phyloP scores from a whole-genome alignment of 1,140 invertebrate genomes.

The Neodiprion lecontei region DNA sequence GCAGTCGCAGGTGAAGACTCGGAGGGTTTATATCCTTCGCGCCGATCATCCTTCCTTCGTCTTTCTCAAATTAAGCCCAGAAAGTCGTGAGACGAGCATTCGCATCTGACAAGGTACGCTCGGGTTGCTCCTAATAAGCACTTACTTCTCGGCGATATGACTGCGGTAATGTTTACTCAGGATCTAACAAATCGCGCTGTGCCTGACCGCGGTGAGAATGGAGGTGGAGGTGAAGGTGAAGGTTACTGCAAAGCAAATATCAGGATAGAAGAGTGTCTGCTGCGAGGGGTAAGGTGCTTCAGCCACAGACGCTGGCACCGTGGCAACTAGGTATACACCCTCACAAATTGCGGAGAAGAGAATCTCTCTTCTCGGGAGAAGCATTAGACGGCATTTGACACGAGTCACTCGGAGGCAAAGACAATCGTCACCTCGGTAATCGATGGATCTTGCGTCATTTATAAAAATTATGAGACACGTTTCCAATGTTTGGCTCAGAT shows the following conservation, averaged over 20 bases:
- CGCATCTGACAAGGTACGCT: neutral
- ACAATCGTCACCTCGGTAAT: no score
- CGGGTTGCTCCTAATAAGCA: neutral
- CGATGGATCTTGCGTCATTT: no score
- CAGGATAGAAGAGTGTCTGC: neutral
- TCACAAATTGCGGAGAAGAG: no score
- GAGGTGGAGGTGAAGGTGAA: conserved; percentile 2
- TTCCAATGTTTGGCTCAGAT: no score
- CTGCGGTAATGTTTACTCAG: conserved; percentile 6
- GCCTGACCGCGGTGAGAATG: neutral
- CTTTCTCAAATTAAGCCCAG: neutral
- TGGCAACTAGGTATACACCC: neutral
- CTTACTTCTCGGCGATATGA: neutral
- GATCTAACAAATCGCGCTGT: neutral
- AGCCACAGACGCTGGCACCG: neutral
- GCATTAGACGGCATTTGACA: no score
- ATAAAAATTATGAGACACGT: no score
- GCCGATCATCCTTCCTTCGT: neutral
- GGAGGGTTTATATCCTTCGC: neutral
- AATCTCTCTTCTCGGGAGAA: no score
- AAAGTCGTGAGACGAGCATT: conserved; percentile 6
- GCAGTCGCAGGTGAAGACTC: neutral
- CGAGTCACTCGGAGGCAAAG: no score
- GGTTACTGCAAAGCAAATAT: neutral
- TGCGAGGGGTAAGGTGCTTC: neutral